Base-by-base conservation (phyloP, 2,113 vertebrate genomes). In the Struthidea cinerea region DNA sequence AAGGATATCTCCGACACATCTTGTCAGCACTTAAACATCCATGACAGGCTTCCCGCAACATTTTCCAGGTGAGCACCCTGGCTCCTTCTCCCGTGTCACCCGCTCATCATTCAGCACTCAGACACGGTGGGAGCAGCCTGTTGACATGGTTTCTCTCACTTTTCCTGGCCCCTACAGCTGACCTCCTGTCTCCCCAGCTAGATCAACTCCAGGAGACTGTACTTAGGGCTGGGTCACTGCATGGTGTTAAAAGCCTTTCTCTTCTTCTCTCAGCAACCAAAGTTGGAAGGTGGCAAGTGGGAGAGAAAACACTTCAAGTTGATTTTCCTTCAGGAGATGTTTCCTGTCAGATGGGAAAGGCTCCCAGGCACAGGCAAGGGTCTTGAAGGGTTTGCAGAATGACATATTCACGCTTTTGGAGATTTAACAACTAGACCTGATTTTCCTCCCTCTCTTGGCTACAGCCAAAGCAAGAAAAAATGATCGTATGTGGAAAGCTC, bases 41-140 rank as follows among this genome's bases (percentile, higher is more conserved):
- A 6, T 56, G 95, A 94, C 97, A 97, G 94, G 87, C 94, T 94
- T 92, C 93, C 79, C 4, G 3, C 91, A 97, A 95, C 94, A 95
- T 96, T 97, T 98, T 97, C 97, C 97, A 98, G 97, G 98, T 97
- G 98, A 98, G 96, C 94, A 97, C 74, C 69, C 93, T 33, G 57
- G 27, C 81, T 90, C 74, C 79, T 69, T 90, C 44, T 47, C 39
- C 94, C 20, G 2, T 96, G 96, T 91, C 75, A 74, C 74, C 83
- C 37, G 20, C 81, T 97, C 70, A 90, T 96, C 93, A 84, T 95
- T 90, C 91, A 94, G 69, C 52, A 83, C 77, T 97, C 94, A 89
- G 89, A 90, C 92, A 82, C n/a, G 23, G 76, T 24, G 5, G 67
- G 71, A 97, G 87, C 94, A 52, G 55, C 96, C 97, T 96, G 97